Percentiles rank a stretch among this genome's conserved stretches.
Conservation (phyloP, 2,113 vertebrate genomes). For the Suricata suricatta region DNA sequence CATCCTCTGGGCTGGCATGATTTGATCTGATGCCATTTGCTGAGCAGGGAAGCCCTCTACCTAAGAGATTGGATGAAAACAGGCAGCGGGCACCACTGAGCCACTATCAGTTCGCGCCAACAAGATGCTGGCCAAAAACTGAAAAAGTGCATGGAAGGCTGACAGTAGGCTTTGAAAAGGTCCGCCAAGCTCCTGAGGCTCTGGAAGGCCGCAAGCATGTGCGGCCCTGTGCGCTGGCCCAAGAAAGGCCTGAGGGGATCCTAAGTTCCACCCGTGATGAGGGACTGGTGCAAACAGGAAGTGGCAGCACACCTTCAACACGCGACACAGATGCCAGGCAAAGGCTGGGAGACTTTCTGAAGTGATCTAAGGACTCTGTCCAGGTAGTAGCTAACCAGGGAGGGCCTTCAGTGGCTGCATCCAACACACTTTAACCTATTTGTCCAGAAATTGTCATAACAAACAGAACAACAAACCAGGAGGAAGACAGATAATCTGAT, state of each 20-base stretch:
- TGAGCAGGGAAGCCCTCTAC: background rate
- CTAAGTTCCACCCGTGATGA: background rate
- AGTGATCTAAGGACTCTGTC: background rate
- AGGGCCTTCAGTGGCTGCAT: background rate
- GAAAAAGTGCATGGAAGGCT: background rate
- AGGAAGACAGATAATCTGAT: background rate
- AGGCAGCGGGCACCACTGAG: background rate
- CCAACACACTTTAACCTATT: background rate
- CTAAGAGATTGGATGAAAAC: background rate
- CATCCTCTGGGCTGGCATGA: too few relatives aligned
- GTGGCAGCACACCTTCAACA: background rate
- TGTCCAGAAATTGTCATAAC: background rate
- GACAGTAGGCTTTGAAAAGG: background rate
- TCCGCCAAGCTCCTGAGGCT: background rate
- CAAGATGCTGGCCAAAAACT: background rate
- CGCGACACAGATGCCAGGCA: background rate
- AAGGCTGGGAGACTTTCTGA: background rate
- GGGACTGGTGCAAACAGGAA: background rate
- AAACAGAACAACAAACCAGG: background rate
- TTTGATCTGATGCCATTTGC: background rate
- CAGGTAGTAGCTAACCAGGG: background rate
- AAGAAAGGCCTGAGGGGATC: background rate
- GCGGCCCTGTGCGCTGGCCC: too few relatives aligned
- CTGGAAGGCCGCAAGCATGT: background rate
- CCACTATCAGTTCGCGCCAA: too few relatives aligned